Base-by-base conservation (phyloP, 2,888 invertebrate genomes). In the Chrysolina haemoptera region DNA sequence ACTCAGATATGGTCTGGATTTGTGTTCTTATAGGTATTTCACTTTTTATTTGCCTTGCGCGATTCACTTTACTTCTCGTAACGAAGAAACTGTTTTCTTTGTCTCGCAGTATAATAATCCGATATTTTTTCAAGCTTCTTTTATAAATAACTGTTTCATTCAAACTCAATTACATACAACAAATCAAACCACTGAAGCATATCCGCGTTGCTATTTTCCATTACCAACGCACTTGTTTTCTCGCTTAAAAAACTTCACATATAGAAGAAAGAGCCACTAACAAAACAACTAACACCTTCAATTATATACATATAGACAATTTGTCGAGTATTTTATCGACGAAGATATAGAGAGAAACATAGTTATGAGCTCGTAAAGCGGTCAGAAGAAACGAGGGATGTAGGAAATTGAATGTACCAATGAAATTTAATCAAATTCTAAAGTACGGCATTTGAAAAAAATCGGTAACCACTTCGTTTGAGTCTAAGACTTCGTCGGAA, bases 401-500 rank as follows among this genome's bases (percentile, higher is more conserved):
- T 35, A 66, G 66, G 66, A 66, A 66, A 66, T 66, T 48, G 66
- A 66, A 50, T 66, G 50, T 67, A 6, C 22, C 14, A 41, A 67
- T 53, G 43, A 41, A 67, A 27, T 50, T 53, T 53, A 66, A 66
- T 66, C 50, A 50, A 66, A 66, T 66, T 50, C 20, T 16, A n/a
- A n/a, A 48, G 16, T 66, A 22, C 16, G 18, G 11, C 27, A 11
- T 66, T 22, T n/a, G 20, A 48, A 65, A 65, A n/a, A 65, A 65
- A 46, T 65, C 65, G 20, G 41, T 22, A 66, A 66, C 66, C 27
- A 53, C 53, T 66, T 66, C 66, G 53, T 59, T 40, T 59, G 64
- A 40, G 27, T 64, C 40, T 64, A 22, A 55, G 20, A 50, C 55
- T 55, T 18, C 40, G 62, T 14, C 65, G 74, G 80, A 80, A 81